Percentiles rank a stretch among this genome's conserved stretches.
Evolutionary conservation across 2,797 vertebrate genomes (phyloP).

Genomic region (Muscicapa comitata): DNA sequence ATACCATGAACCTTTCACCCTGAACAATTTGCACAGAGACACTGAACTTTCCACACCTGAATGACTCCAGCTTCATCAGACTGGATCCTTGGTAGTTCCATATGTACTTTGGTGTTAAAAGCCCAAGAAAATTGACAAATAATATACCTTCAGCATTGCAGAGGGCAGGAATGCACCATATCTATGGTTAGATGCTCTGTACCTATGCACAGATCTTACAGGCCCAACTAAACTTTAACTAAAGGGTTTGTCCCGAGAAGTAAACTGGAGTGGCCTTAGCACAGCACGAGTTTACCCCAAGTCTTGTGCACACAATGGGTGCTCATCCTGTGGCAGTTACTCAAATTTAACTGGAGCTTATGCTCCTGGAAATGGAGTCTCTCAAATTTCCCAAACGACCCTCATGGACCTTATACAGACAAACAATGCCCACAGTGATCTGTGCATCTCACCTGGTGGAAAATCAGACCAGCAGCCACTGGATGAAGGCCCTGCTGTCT

Average conservation of each 20-base stretch:
- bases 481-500: background rate
- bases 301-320: accelerated
- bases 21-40: background rate
- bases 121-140: background rate
- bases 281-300: background rate
- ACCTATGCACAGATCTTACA: background rate
- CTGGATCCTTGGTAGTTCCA: background rate
- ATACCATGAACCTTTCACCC: background rate
- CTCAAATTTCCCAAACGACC: background rate
- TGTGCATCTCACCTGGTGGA: background rate
- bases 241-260: background rate
- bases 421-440: background rate
- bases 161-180: background rate
- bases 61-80: background rate
- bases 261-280: background rate
- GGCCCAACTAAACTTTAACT: background rate
- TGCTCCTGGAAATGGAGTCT: background rate
- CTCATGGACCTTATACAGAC: background rate
- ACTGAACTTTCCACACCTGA: background rate
- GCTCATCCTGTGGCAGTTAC: background rate
- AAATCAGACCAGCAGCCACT: background rate
- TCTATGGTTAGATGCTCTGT: background rate
- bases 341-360: background rate
- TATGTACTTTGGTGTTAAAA: background rate
- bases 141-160: background rate